Base-by-base conservation (phyloP, 2,888 invertebrate species). In the Deilephila elpenor region DNA sequence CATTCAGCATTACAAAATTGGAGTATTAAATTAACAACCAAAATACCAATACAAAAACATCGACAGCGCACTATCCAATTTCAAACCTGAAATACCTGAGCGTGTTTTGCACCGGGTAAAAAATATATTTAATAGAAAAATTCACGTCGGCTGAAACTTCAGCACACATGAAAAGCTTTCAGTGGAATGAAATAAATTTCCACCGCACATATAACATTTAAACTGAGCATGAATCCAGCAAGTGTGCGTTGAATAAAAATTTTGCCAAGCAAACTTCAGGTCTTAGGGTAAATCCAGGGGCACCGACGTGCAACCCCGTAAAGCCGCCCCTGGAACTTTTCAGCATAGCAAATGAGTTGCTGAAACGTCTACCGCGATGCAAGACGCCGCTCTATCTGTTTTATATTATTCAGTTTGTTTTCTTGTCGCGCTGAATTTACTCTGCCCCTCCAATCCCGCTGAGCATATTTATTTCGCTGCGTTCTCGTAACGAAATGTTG, bases 181-280 rank as follows among this genome's bases (percentile, higher is more conserved):
- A 74, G 75, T n/a, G 74, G 75, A 80, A 80, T 79, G 76, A 78
- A 79, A 80, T 79, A 78, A 78, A 78, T 78, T 78, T 74, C 53
- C 75, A 76, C 75, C 74, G 44, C 71, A 70, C 75, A 79, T 76
- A 78, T 75, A 78, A 71, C 80, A 78, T 80, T 82, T 81, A 79
- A 80, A 82, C 75, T 78, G 76, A 70, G 74, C 79, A 78, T 78
- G 79, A 82, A 78, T 77, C 79, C 80, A 76, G 76, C 75, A 79
- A 74, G 78, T 73, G 75, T 81, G 81, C 78, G 75, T 75, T 71
- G 81, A 83, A 84, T 85, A 83, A 84, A 84, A 84, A 80, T 79
- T 77, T 67, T 51, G 44, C 64, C 78, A 74, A 78, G 75, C 74
- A 70, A 71, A 72, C 78, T 78, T 78, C 72, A 76, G 75, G 79